These are phyloP conservation scores for Limonius californicus DNA, from an alignment of 1,140 invertebrate species.

Conservation along the genomic window DNA sequence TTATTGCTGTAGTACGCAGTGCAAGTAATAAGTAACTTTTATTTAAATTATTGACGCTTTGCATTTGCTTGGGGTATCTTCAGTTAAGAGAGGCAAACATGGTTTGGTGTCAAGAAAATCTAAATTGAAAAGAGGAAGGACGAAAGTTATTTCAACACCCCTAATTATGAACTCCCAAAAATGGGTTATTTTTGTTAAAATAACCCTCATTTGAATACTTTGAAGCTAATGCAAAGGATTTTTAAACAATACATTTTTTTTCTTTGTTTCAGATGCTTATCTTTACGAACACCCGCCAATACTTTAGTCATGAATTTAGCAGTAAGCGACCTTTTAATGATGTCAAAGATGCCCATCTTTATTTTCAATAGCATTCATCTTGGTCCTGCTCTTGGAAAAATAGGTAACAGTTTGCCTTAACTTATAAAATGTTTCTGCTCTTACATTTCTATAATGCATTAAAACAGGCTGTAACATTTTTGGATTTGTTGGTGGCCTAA, in stretches of 20 bases:
- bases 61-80: background rate
- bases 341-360: conserved; percentile 65
- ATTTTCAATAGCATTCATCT: conserved; percentile 66
- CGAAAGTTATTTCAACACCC: too few relatives aligned
- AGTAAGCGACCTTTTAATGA: conserved; percentile 69
- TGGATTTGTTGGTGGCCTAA: conserved; percentile 67
- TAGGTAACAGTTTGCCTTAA: conserved; percentile 52
- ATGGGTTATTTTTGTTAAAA: background rate
- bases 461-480: conserved; percentile 64
- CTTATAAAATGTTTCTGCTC: background rate
- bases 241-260: conserved; percentile 1
- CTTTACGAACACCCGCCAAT: conserved; percentile 70
- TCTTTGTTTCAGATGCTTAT: conserved; percentile 57
- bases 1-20: too few relatives aligned
- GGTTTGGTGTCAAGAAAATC: too few relatives aligned
- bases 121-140: too few relatives aligned
- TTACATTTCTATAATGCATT: too few relatives aligned
- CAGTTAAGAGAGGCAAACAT: background rate
- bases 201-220: background rate
- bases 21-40: too few relatives aligned
- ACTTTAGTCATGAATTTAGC: conserved; percentile 74
- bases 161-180: too few relatives aligned
- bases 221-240: background rate
- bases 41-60: too few relatives aligned
- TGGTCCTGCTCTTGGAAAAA: conserved; percentile 64